Base-by-base conservation (phyloP, 2,888 invertebrate genomes). In the Lydus trimaculatus region DNA sequence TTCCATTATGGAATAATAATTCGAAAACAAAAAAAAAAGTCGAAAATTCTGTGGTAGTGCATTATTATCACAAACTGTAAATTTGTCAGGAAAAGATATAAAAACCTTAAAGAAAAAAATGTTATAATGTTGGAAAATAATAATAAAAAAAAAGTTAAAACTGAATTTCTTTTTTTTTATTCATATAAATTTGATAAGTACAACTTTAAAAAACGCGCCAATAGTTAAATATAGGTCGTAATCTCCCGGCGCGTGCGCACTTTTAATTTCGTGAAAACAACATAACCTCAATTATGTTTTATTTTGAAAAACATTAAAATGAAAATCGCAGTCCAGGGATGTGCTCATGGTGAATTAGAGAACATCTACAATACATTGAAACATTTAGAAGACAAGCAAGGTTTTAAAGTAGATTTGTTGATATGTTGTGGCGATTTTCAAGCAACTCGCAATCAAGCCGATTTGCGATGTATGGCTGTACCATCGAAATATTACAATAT, bases 371-470 rank as follows among this genome's bases (percentile, higher is more conserved):
- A 94, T 70, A 91, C 94, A 0, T 88, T 99, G 65, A 87, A 89
- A 76, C 87, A 89, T 71, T 86, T 96, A 70, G 95, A 98, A 86
- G 88, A 90, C 74, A 87, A 89, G 76, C 90, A 93, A 77, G 88
- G 88, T 23, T 89, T 93, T 64, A 94, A 94, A 85, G 89, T 99
- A 59, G 98, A 99, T 86, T 87, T 99, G 65, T 86, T 99, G 36
- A 90, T 99, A 70, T 98, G 99, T 81, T 99, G 99, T 85, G 99
- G 99, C 0, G 99, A 99, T 86, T 99, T 99, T 85, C 98, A 99
- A 87, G 90, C 98, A 0, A 94, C 97, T 0, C 89, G 99, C 69
- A 99, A 99, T 87, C 87, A 90, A 76, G 89, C 90, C 61, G 99
- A 99, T 85, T 86, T 99, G 43, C 87, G 90, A 72, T 94, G 96